phyloP scores from a whole-genome alignment of 2,888 invertebrate species.

The Drosophila histrio region DNA sequence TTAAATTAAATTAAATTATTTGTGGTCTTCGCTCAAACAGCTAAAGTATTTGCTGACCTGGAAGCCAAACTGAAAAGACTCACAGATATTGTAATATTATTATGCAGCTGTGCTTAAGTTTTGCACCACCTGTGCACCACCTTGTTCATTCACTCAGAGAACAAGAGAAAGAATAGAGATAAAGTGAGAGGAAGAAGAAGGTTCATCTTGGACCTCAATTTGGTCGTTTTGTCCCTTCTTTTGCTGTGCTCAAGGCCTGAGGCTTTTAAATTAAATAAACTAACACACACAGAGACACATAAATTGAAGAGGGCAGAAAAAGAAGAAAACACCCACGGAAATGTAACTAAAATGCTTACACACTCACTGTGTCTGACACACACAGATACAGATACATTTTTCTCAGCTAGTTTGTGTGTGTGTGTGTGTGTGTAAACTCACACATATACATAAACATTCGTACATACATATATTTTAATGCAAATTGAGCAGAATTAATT shows the following conservation, averaged over 20 bases:
- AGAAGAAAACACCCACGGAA: constrained; percentile 39
- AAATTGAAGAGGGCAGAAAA: constrained; percentile 6
- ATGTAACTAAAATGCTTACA: constrained; percentile 66
- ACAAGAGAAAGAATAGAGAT: not conserved
- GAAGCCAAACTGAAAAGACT: not conserved
- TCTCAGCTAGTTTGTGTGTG: constrained; percentile 13
- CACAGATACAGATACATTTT: constrained; percentile 21
- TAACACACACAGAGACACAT: constrained; percentile 31
- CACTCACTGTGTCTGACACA: constrained; percentile 23
- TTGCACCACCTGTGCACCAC: constrained; percentile 46
- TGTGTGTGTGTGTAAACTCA: not conserved
- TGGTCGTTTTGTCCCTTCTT: constrained; percentile 12
- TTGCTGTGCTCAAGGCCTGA: constrained; percentile 32
- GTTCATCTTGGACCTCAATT: constrained; percentile 4
- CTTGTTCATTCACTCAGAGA: no score
- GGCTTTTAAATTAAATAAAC: constrained; percentile 76
- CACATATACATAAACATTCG: not conserved
- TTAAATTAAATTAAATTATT: no score
- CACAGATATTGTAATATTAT: constrained; percentile 48
- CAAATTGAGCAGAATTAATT: constrained; percentile 81
- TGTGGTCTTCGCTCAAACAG: no score
- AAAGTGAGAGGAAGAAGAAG: constrained; percentile 1
- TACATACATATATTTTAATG: constrained; percentile 68
- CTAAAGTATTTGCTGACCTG: no score
- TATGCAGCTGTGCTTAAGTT: constrained; percentile 56